Evolutionary conservation across 1,140 invertebrate genomes (phyloP), one percentile per base, ranked within the genome.

Genomic region (Cyrtorhinus lividipennis): DNA sequence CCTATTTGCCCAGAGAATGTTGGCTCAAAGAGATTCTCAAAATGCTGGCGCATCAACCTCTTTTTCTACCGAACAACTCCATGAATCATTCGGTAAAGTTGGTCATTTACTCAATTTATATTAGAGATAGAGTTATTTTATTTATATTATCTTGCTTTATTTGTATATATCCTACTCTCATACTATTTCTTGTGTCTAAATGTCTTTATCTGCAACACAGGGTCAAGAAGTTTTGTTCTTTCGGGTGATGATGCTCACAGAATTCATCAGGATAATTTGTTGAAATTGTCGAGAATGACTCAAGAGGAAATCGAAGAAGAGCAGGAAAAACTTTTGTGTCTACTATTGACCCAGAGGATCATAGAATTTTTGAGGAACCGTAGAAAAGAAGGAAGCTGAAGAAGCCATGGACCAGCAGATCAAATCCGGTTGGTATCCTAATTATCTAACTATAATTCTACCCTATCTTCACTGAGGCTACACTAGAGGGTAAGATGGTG

Each of bases 231-330:
- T 69, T 74, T 71, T 53, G 75, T 83, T 46, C n/a, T 84, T 25
- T 71, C 72, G 46, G 78, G 78, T 23, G 61, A 70, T 15, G 79
- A 81, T 66, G 76, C 79, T 24, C 71, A 78, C 57, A 74, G 78
- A 64, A 88, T 92, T 67, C 87, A 92, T 68, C 70, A 78, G 65
- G 83, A 88, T 73, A 94, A 93, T 74, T 22, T 86, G 0, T 71
- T 81, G 68, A 74, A 80, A 62, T 68, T 94, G 1, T 75, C 74
- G 27, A 69, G 77, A 69, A 89, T 94, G 86, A 80, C 78, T 1
- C 71, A 81, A 64, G 77, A 83, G 63, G 85, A 95, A 69, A 92
- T 94, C 66, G 67, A 87, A 20, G 74, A 79, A 59, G 88, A 91
- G 73, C 80, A 83, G 69, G 71, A 82, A 64, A 83, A 85, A 70